Evolutionary conservation across 2,113 vertebrate genomes (phyloP).

Genomic region (Panthera uncia): DNA sequence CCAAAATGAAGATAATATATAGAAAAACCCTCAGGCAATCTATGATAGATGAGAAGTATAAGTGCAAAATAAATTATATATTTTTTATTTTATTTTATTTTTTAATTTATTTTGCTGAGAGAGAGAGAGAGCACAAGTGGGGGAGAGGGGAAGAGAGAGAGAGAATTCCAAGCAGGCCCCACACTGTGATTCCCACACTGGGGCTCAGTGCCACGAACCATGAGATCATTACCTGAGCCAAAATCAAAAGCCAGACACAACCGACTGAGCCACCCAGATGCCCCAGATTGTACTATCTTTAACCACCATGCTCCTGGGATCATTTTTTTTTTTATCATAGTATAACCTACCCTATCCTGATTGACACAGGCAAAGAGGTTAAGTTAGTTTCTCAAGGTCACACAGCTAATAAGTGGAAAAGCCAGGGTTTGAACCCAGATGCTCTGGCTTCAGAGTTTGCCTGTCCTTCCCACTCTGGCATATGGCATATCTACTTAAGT

Average conservation of each 20-base stretch:
- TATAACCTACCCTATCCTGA: neutral
- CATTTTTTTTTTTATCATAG: neutral
- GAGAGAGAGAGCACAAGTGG: too few species aligned
- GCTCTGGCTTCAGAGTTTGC: neutral
- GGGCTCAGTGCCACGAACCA: too few species aligned
- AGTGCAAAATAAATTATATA: neutral
- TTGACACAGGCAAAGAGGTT: neutral
- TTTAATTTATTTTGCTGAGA: too few species aligned
- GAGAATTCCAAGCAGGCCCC: too few species aligned
- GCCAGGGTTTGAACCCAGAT: neutral
- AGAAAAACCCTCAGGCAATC: neutral
- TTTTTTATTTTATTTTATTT: too few species aligned
- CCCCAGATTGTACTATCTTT: neutral
- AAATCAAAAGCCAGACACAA: too few species aligned
- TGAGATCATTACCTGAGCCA: too few species aligned
- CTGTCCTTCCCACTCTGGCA: neutral
- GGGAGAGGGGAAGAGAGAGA: too few species aligned
- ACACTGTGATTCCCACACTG: too few species aligned
- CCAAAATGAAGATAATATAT: neutral
- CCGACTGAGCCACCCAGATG: too few species aligned
- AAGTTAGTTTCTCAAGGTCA: neutral
- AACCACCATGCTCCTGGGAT: neutral
- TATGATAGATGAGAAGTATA: neutral
- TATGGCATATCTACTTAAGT: neutral
- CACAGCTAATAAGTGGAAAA: neutral